A percentile compares a stretch with the other conserved stretches of the same genome.
phyloP scores from a whole-genome alignment of 2,797 vertebrate genomes.

The Gobionotothen gibberifrons region DNA sequence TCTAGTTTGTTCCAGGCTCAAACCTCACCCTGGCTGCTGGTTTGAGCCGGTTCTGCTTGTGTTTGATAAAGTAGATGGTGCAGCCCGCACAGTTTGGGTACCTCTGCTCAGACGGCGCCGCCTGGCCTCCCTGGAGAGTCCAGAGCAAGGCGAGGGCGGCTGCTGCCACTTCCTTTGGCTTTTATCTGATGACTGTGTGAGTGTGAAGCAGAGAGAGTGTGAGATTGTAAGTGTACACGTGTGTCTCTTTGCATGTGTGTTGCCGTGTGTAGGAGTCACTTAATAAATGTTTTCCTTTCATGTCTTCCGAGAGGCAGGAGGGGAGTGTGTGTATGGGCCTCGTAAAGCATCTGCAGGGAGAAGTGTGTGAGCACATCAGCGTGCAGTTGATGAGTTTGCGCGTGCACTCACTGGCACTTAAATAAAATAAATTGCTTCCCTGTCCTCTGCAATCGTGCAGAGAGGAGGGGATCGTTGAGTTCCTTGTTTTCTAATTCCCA shows the following conservation, averaged over 20 bases:
- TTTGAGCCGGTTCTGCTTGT: slow-evolving; percentile 37
- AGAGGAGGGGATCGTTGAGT: slow-evolving; percentile 1
- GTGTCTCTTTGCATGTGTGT: slow-evolving; percentile 28
- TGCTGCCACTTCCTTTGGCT: slow-evolving; percentile 78
- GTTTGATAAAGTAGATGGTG: slow-evolving; percentile 60
- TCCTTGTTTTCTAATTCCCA: slow-evolving; percentile 27
- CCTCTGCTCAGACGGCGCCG: slow-evolving; percentile 75
- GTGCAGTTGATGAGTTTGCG: background rate
- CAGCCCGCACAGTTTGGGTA: slow-evolving; percentile 57
- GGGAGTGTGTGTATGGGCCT: slow-evolving; percentile 8
- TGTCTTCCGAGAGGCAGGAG: slow-evolving; percentile 37
- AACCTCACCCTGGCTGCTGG: slow-evolving; percentile 39
- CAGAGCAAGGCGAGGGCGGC: slow-evolving; percentile 74
- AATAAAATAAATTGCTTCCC: slow-evolving; percentile 33
- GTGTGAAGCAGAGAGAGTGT: slow-evolving; percentile 49
- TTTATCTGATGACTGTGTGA: slow-evolving; percentile 74
- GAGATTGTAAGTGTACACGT: slow-evolving; percentile 33
- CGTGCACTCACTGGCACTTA: slow-evolving; percentile 5
- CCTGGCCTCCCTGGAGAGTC: slow-evolving; percentile 71
- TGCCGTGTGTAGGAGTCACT: slow-evolving; percentile 56
- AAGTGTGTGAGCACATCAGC: background rate
- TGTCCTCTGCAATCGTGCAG: slow-evolving; percentile 12
- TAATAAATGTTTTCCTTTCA: slow-evolving; percentile 62
- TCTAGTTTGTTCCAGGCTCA: slow-evolving; percentile 12
- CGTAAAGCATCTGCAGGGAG: slow-evolving; percentile 21